A percentile compares a stretch with the other conserved stretches of the same genome.
These are phyloP conservation scores for Rattus rattus DNA, from an alignment of 2,113 vertebrate species.

Conservation along the genomic window DNA sequence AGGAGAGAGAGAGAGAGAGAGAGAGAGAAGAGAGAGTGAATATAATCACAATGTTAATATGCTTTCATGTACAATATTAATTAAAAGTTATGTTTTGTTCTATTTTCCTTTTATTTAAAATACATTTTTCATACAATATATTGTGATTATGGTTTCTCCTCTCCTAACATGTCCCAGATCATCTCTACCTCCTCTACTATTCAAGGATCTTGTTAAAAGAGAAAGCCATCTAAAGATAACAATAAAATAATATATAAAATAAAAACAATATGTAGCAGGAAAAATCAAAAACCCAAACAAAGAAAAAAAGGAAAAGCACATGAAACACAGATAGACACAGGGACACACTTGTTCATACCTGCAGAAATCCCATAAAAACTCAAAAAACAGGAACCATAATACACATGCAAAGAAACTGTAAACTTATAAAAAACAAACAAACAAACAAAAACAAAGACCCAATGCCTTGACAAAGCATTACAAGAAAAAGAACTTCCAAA, in stretches of 20 bases:
- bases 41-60: not conserved
- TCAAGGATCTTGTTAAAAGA: not conserved
- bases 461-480: not conserved
- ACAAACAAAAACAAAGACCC: too few relatives aligned
- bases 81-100: not conserved
- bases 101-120: not conserved
- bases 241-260: not conserved
- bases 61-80: not conserved
- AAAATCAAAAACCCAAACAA: not conserved
- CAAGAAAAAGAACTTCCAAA: not conserved
- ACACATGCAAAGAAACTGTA: not conserved
- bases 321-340: not conserved
- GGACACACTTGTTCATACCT: not conserved
- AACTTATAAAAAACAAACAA: not conserved
- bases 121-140: not conserved
- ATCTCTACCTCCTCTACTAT: not conserved
- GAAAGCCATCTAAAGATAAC: not conserved
- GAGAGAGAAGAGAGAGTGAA: too few relatives aligned
- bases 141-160: not conserved
- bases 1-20: too few relatives aligned
- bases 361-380: not conserved
- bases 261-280: not conserved
- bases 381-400: not conserved
- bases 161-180: not conserved
- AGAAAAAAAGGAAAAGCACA: not conserved